Evolutionary conservation across 2,888 invertebrate genomes (phyloP), one percentile per base, ranked within the genome.

Genomic region (Malthinus flaveolus): DNA sequence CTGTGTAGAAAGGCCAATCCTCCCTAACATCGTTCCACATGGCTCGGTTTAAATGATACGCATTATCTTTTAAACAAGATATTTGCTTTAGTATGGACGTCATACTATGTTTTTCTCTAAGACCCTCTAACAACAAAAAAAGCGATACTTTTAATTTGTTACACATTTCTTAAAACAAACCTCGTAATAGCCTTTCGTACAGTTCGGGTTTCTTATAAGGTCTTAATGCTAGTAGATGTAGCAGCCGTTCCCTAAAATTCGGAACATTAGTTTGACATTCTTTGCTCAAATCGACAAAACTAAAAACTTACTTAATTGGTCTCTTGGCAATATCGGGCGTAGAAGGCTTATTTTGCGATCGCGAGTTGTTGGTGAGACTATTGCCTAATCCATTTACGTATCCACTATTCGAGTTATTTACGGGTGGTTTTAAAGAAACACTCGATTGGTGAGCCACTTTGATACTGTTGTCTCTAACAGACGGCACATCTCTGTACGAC

Each of bases 141-240:
- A 23, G 54, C 35, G 5, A 23, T 23, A 23, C 5, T 23, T 23
- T 23, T 23, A 23, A 23, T 23, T 4, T 5, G 23, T 32, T 33
- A 15, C 45, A 31, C 10, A 12, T 36, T 36, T 15, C n/a, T 13
- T 36, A 23, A 37, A 46, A 81, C 84, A 82, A 81, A 93, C 93
- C 93, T 84, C 86, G 89, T 71, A 81, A 85, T 71, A 97, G 84
- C 73, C 93, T 88, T 69, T 88, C 83, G 77, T 87, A 89, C 62
- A 97, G 81, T 82, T 97, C 96, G 59, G 92, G 92, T 82, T 94
- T 96, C 82, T 95, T 97, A 81, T 90, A 95, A 65, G 95, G 91
- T 82, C 91, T 89, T 80, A 96, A 81, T 69, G 96, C 97, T 80
- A 97, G 84, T 78, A 96, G 85, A 79, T 97, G 97, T 78, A 97